Percentiles rank a stretch among this genome's conserved stretches.
Conservation (phyloP, 2,888 invertebrate genomes). For the Drosophila birchii region DNA sequence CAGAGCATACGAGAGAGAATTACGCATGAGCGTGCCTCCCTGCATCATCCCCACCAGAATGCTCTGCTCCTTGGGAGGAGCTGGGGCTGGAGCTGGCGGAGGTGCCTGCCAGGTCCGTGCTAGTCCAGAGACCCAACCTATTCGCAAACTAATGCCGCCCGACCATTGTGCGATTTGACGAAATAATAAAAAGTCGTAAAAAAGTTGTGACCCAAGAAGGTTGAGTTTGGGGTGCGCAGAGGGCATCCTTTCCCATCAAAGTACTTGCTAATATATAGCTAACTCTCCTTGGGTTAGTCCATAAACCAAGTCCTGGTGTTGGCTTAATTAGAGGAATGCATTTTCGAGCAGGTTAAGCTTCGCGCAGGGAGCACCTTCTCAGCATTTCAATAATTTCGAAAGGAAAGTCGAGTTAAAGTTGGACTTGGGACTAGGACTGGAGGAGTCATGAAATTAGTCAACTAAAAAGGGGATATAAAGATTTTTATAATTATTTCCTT, state of each 20-base stretch:
- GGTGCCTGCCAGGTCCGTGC: constrained; percentile 12
- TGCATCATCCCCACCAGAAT: not conserved
- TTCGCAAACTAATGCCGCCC: constrained; percentile 57
- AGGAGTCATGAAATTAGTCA: constrained; percentile 5
- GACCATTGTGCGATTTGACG: constrained; percentile 59
- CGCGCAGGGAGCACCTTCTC: not conserved
- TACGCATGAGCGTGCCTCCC: constrained; percentile 65
- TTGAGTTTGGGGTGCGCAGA: constrained; percentile 1
- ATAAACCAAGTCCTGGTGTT: constrained; percentile 60
- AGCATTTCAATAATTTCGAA: not conserved
- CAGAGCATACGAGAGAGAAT: constrained; percentile 62
- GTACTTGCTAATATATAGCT: constrained; percentile 41
- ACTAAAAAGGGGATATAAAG: not conserved
- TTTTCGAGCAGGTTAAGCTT: constrained; percentile 25
- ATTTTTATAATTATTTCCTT: constrained; percentile 1
- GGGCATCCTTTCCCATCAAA: constrained; percentile 7
- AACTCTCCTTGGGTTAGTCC: constrained; percentile 23
- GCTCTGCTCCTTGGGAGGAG: constrained; percentile 15
- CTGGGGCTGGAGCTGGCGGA: not conserved
- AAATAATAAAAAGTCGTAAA: constrained; percentile 78
- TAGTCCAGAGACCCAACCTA: constrained; percentile 27
- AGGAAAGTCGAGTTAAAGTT: not conserved
- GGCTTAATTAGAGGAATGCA: constrained; percentile 59
- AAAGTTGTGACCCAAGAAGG: constrained; percentile 41
- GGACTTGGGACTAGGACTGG: not conserved